Percentiles rank a stretch among this genome's conserved stretches.
Evolutionary conservation across 2,888 invertebrate species (phyloP).

Genomic region (Mythimna ferrago): DNA sequence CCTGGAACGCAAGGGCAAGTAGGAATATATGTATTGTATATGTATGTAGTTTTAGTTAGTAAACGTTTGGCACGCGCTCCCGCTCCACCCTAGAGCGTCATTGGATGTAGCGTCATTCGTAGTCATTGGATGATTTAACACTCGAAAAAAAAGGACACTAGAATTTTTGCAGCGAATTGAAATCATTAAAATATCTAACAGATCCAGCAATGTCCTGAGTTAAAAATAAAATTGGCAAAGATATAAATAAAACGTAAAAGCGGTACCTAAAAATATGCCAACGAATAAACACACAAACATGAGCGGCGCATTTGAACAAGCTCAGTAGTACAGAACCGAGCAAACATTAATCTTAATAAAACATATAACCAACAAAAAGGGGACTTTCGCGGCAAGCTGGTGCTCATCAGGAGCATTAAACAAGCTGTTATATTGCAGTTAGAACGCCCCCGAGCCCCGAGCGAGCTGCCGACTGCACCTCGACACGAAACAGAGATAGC

Average conservation of each 20-base stretch:
- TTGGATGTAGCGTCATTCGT: no score
- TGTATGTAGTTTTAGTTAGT: no score
- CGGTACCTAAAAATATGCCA: conserved; percentile 24
- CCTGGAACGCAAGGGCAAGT: no score
- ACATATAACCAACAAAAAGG: conserved; percentile 29
- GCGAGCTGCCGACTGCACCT: conserved; percentile 53
- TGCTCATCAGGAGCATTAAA: conserved; percentile 44
- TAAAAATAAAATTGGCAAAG: conserved; percentile 19
- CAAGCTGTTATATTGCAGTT: conserved; percentile 55
- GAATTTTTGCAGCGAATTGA: not conserved
- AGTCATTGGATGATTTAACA: no score
- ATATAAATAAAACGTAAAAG: conserved; percentile 22
- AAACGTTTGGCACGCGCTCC: no score
- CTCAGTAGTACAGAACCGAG: conserved; percentile 17
- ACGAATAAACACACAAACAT: conserved; percentile 16
- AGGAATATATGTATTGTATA: no score
- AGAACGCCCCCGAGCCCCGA: conserved; percentile 30
- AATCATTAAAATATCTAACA: not conserved
- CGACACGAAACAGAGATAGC: conserved; percentile 64
- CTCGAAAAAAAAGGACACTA: not conserved
- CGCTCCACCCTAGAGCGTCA: no score
- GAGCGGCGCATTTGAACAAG: conserved; percentile 14
- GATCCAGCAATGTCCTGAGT: not conserved
- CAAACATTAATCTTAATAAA: conserved; percentile 39
- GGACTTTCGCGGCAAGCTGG: conserved; percentile 25